A percentile compares a stretch with the other conserved stretches of the same genome.
Conservation (phyloP, 2,797 vertebrate genomes). For the Silurus lanzhouensis region DNA sequence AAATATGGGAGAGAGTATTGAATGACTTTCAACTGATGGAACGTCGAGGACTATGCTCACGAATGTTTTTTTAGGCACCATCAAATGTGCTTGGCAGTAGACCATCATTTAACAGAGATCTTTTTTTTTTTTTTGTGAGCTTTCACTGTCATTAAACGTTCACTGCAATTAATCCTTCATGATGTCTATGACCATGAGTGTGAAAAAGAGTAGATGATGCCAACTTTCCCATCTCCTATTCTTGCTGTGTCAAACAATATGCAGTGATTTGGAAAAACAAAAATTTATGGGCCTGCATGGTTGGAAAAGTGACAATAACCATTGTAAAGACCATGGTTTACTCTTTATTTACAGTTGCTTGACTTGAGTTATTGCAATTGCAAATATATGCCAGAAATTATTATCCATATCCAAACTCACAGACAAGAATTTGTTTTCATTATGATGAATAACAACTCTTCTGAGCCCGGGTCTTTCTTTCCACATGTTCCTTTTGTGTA, state of each 20-base stretch:
- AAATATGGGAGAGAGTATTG: slow-evolving; percentile 56
- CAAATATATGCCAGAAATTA: neutral
- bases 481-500: neutral
- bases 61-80: slow-evolving; percentile 44
- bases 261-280: slow-evolving; percentile 1
- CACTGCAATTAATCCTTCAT: slow-evolving; percentile 63
- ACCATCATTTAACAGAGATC: slow-evolving; percentile 63
- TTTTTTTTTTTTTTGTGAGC: slow-evolving; percentile 43
- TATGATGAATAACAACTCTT: neutral
- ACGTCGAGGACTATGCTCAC: slow-evolving; percentile 54
- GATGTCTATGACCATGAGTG: slow-evolving; percentile 47
- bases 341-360: neutral
- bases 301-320: neutral
- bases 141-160: slow-evolving; percentile 43
- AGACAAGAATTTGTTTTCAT: slow-evolving; percentile 5
- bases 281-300: neutral
- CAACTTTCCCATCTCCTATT: slow-evolving; percentile 44
- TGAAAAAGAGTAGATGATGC: slow-evolving; percentile 52
- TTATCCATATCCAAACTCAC: neutral
- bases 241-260: slow-evolving; percentile 38
- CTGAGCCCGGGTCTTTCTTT: neutral
- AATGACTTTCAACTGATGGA: slow-evolving; percentile 53
- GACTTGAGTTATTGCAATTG: neutral
- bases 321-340: neutral
- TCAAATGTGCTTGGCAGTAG: slow-evolving; percentile 59